These are phyloP conservation scores for Papio anubis DNA, from an alignment of 2,113 vertebrate species.

Conservation along the genomic window DNA sequence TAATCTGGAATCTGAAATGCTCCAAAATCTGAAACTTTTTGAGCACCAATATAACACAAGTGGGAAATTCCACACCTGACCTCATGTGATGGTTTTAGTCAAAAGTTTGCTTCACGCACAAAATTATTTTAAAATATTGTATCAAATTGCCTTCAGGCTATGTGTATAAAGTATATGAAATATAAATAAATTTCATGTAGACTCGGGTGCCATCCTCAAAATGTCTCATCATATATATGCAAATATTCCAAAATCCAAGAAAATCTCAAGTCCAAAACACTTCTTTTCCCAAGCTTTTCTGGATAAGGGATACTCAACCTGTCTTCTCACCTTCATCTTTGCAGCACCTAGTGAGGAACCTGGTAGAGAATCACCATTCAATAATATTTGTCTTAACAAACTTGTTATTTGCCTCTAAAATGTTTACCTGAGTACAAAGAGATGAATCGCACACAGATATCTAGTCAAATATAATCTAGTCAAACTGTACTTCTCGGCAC, in stretches of 20 bases:
- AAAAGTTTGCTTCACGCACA: neutral
- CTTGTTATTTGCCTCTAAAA: slow-evolving; percentile 35
- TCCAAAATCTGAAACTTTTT: neutral
- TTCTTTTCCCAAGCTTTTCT: neutral
- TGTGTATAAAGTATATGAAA: neutral
- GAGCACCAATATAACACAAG: neutral
- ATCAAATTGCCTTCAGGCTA: neutral
- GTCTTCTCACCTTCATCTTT: neutral
- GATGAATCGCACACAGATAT: neutral
- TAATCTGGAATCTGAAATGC: neutral
- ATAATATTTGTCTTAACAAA: neutral
- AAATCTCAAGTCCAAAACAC: neutral
- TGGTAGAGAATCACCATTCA: neutral
- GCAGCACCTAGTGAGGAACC: neutral
- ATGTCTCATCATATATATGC: neutral
- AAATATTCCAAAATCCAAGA: neutral
- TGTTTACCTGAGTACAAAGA: neutral
- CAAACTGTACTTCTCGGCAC: neutral
- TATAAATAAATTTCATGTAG: neutral
- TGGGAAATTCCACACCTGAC: neutral
- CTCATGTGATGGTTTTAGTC: neutral
- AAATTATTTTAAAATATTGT: neutral
- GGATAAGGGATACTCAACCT: neutral
- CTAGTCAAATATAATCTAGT: neutral
- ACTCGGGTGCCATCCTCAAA: neutral